Percentiles rank a stretch among this genome's conserved stretches.
phyloP scores from a whole-genome alignment of 2,888 invertebrate species.

The Thysanoteuthis rhombus region DNA sequence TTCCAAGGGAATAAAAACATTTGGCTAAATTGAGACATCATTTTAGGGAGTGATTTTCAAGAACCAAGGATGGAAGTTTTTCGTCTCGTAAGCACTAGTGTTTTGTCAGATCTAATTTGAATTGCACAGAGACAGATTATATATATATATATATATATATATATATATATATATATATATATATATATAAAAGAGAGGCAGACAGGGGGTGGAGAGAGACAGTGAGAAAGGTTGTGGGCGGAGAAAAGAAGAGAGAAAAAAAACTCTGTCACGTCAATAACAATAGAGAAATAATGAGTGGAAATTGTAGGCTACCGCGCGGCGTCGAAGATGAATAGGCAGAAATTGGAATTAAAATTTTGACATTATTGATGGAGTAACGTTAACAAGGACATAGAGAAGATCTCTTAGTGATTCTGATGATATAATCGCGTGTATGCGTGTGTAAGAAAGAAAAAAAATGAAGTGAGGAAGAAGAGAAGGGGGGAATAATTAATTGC shows the following conservation, averaged over 20 bases:
- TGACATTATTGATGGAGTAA: background rate
- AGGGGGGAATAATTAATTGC: too few species aligned
- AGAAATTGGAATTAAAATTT: background rate
- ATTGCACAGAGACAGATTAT: background rate
- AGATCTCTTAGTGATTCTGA: background rate
- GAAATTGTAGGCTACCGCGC: background rate
- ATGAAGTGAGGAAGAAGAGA: background rate
- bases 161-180: too few species aligned
- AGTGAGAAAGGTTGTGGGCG: background rate
- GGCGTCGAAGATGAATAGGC: background rate
- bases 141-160: too few species aligned
- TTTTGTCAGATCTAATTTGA: background rate
- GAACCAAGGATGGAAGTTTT: background rate
- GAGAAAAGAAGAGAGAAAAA: background rate
- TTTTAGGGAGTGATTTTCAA: background rate
- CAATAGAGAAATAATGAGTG: constrained; percentile 12
- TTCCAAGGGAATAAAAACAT: background rate
- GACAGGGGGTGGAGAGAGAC: background rate
- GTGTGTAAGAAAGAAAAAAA: too few species aligned
- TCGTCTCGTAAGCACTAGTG: background rate
- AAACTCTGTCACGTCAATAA: background rate
- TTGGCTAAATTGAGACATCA: background rate
- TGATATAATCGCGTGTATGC: background rate
- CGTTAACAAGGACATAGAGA: background rate
- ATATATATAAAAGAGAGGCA: too few species aligned